phyloP scores from a whole-genome alignment of 2,888 invertebrate species.

The Agrochola lota region DNA sequence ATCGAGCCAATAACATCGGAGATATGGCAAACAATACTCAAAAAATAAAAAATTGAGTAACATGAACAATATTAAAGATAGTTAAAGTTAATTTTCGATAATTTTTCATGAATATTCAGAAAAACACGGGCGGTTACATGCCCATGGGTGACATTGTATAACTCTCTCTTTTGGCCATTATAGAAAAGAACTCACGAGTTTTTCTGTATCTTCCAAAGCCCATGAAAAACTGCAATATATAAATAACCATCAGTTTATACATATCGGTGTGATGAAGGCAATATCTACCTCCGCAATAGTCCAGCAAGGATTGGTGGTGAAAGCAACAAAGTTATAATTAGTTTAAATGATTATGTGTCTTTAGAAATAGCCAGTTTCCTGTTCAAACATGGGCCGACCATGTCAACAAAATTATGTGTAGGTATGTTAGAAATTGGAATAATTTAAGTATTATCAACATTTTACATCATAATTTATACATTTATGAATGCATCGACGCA shows the following conservation, averaged over 20 bases:
- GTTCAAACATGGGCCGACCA: slow-evolving; percentile 40
- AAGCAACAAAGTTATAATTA: slow-evolving; percentile 47
- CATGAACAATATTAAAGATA: too few species aligned
- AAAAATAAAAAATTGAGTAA: too few species aligned
- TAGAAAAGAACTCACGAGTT: not conserved
- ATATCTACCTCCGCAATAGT: not conserved
- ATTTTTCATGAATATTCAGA: too few species aligned
- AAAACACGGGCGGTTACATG: too few species aligned
- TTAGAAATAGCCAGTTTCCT: slow-evolving; percentile 44
- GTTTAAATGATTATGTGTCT: slow-evolving; percentile 44
- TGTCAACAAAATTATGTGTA: slow-evolving; percentile 49
- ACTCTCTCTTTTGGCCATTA: not conserved
- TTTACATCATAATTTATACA: slow-evolving; percentile 31
- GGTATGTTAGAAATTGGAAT: slow-evolving; percentile 42
- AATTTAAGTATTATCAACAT: slow-evolving; percentile 32
- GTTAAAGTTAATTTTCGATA: too few species aligned
- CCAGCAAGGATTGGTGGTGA: not conserved
- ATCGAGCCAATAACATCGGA: too few species aligned
- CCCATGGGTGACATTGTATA: too few species aligned
- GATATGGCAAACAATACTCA: too few species aligned
- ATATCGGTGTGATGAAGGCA: not conserved
- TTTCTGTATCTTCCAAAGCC: not conserved
- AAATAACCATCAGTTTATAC: not conserved
- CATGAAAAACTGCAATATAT: not conserved
- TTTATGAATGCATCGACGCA: slow-evolving; percentile 15